A percentile compares a stretch with the other conserved stretches of the same genome.
These are phyloP conservation scores for Molanna angustata DNA, from an alignment of 2,888 invertebrate genomes.

Conservation along the genomic window DNA sequence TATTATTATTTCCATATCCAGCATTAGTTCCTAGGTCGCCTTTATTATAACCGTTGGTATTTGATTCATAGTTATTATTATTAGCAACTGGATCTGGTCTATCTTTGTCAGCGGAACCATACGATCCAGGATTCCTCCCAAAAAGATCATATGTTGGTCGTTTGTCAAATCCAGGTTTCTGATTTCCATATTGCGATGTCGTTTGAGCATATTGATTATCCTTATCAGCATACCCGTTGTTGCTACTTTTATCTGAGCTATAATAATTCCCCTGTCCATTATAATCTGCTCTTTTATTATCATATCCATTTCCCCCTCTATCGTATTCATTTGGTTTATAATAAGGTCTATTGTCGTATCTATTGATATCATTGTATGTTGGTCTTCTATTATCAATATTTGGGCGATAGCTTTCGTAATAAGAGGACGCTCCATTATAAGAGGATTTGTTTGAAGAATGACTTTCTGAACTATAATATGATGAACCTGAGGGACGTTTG, in stretches of 20 bases:
- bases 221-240: background rate
- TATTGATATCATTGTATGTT: conserved; percentile 19
- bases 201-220: no score
- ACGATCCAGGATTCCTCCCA: no score
- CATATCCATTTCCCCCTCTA: background rate
- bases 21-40: no score
- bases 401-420: background rate
- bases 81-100: background rate
- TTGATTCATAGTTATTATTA: background rate
- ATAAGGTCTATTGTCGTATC: conserved; percentile 14
- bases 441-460: no score
- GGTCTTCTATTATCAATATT: conserved; percentile 13
- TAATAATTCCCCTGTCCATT: background rate
- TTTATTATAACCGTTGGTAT: no score
- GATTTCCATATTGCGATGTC: no score
- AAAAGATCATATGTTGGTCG: no score
- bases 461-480: no score
- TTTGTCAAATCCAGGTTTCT: no score
- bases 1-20: background rate
- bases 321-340: conserved; percentile 2
- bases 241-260: no score
- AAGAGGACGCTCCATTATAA: background rate
- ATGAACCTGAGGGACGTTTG: background rate
- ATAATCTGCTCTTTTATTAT: conserved; percentile 7
- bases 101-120: conserved; percentile 3